Conservation (phyloP, 2,888 invertebrate species). For the Parochlus steinenii region DNA sequence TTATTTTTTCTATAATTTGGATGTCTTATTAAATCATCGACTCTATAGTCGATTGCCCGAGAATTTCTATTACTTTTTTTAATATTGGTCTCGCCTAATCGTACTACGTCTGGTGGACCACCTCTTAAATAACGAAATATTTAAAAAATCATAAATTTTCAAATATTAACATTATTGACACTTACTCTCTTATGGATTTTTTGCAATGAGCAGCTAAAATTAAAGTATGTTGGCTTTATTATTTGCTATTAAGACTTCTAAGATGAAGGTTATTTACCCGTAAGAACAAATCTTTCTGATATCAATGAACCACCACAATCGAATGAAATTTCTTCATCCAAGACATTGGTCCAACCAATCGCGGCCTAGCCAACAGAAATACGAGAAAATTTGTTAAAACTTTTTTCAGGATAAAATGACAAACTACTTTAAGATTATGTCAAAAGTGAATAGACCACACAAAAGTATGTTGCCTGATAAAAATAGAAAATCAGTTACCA, state of each 20-base stretch:
- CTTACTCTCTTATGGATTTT: slow-evolving; percentile 26
- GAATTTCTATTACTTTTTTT: slow-evolving; percentile 22
- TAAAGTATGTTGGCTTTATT: no score
- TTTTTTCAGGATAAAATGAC: no score
- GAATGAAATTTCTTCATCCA: slow-evolving; percentile 22
- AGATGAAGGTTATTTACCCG: no score
- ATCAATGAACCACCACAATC: slow-evolving; percentile 31
- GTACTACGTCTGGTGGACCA: slow-evolving; percentile 25
- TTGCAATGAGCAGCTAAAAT: slow-evolving; percentile 6
- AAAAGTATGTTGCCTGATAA: no score
- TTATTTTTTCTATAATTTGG: slow-evolving; percentile 26
- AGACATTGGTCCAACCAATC: slow-evolving; percentile 22
- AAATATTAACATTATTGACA: no score
- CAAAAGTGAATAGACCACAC: no score
- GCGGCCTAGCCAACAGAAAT: no score
- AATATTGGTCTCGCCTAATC: slow-evolving; percentile 30
- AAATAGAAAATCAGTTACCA: no score
- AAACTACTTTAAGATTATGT: no score
- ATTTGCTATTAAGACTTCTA: no score
- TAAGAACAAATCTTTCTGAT: slow-evolving; percentile 34
- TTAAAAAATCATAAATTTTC: not conserved
- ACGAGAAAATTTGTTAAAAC: no score
- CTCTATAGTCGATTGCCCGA: slow-evolving; percentile 22
- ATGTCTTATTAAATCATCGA: slow-evolving; percentile 24
- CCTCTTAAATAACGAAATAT: slow-evolving; percentile 16